Evolutionary conservation across 2,113 vertebrate genomes (phyloP), one percentile per base, ranked within the genome.

Genomic region (Neodontobutis hainanensis): DNA sequence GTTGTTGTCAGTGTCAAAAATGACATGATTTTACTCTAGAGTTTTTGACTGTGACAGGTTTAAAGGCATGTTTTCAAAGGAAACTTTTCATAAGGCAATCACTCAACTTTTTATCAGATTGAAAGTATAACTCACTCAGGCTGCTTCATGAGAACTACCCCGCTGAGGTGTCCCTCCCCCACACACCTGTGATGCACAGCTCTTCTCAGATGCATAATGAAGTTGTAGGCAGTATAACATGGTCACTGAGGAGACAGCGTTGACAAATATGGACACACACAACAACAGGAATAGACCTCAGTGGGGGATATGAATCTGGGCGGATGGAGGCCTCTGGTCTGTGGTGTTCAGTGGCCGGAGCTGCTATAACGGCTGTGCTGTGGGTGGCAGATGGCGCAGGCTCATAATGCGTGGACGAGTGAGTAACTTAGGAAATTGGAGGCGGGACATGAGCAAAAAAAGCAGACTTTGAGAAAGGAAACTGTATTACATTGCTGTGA

Each of bases 301-400:
- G 16, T 42, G 4, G 65, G 61, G 65, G 59, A 58, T 16, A 61
- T 57, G 47, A 53, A 58, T 75, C 47, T 48, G 52, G 36, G 55
- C 35, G 73, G 77, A 73, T 73, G 32, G 64, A 66, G 52, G 34
- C 59, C 36, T 63, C 9, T 58, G 71, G n/a, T 72, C 61, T 60
- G 68, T 27, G 58, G 61, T 74, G 50, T 60, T 55, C 66, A 42
- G 68, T 65, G 68, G 38, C 62, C 12, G 63, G 60, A 58, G 64
- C 57, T 16, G 63, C 57, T 5, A 61, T 59, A 68, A 15, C 71
- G 68, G 35, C 32, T n/a, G 65, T 56, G 65, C 66, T 61, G 77
- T 66, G 46, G 69, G 71, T 61, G 76, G 80, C 89, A 87, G 82
- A 87, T 88, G 89, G 80, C 15, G 11, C 36, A 6, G 63, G 70